A percentile compares a stretch with the other conserved stretches of the same genome.
These are phyloP conservation scores for Philopotamus ludificatus DNA, from an alignment of 1,140 invertebrate species.

Conservation along the genomic window DNA sequence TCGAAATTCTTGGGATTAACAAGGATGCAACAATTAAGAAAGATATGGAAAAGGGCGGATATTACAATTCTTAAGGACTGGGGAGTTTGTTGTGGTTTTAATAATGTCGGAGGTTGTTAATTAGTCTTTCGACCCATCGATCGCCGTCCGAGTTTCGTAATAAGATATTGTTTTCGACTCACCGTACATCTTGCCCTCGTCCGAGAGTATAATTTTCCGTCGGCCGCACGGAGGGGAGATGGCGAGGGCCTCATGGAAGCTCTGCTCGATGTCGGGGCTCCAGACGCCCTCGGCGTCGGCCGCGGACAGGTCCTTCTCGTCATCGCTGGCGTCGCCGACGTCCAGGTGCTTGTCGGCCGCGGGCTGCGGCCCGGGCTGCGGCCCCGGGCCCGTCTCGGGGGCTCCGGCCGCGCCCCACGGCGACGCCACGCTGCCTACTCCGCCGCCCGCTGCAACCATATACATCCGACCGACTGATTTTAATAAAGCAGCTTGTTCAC, in stretches of 20 bases:
- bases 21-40: too few species aligned
- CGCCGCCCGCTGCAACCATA: conserved; percentile 38
- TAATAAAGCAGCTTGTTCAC: conserved; percentile 22
- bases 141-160: too few species aligned
- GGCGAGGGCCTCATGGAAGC: conserved; percentile 98
- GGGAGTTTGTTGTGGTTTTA: too few species aligned
- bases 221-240: conserved; percentile 99
- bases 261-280: conserved; percentile 99
- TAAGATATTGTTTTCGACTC: conserved; percentile 59
- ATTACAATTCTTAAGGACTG: too few species aligned
- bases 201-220: conserved; percentile 98
- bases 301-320: conserved; percentile 76
- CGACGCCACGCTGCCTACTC: conserved; percentile 74
- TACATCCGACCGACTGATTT: conserved; percentile 34
- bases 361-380: conserved; percentile 49
- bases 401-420: conserved; percentile 70
- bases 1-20: too few species aligned
- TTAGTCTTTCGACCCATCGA: too few species aligned
- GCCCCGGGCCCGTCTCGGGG: conserved; percentile 67
- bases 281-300: conserved; percentile 99
- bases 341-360: conserved; percentile 75
- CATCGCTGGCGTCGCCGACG: conserved; percentile 79
- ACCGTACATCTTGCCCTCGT: conserved; percentile 99
- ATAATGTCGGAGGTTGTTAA: too few species aligned
- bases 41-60: too few species aligned